Evolutionary conservation across 2,888 invertebrate genomes (phyloP).

Genomic region (Euspilapteryx auroguttella): DNA sequence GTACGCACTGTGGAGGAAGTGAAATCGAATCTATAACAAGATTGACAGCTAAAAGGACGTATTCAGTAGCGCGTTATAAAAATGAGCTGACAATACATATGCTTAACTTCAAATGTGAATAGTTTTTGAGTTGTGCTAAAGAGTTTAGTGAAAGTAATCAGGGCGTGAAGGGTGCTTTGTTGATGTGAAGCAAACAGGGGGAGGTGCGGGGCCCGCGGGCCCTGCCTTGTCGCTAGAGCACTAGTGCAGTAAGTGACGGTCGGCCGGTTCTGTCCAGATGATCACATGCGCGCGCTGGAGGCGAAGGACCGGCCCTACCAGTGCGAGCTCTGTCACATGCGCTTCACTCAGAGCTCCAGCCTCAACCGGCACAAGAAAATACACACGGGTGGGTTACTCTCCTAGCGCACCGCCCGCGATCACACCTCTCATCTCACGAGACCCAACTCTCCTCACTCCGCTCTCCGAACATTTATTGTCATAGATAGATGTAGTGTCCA

Average conservation of each 20-base stretch:
- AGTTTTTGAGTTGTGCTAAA: conserved; percentile 56
- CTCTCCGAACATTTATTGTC: too few relatives aligned
- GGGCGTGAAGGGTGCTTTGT: conserved; percentile 49
- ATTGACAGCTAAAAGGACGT: too few relatives aligned
- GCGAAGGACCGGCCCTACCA: conserved; percentile 65
- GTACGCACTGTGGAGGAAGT: too few relatives aligned
- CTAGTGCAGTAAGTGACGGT: conserved; percentile 14
- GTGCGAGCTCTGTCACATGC: conserved; percentile 69
- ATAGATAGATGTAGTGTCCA: too few relatives aligned
- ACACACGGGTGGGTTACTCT: conserved; percentile 62
- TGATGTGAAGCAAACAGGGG: conserved; percentile 53
- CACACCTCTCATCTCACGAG: conserved; percentile 14
- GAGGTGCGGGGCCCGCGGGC: conserved; percentile 38
- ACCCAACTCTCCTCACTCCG: conserved; percentile 11
- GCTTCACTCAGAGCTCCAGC: conserved; percentile 73
- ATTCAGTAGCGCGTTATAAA: too few relatives aligned
- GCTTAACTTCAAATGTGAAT: conserved; percentile 44
- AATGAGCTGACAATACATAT: conserved; percentile 36
- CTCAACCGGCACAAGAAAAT: conserved; percentile 72
- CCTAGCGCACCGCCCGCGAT: conserved; percentile 24
- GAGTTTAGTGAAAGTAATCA: conserved; percentile 26
- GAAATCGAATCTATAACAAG: too few relatives aligned
- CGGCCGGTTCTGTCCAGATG: conserved; percentile 53
- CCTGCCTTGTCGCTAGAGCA: conserved; percentile 9
- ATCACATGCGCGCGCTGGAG: conserved; percentile 57